A percentile compares a stretch with the other conserved stretches of the same genome.
Evolutionary conservation across 2,113 vertebrate genomes (phyloP).

Genomic region (Corvus cornix): DNA sequence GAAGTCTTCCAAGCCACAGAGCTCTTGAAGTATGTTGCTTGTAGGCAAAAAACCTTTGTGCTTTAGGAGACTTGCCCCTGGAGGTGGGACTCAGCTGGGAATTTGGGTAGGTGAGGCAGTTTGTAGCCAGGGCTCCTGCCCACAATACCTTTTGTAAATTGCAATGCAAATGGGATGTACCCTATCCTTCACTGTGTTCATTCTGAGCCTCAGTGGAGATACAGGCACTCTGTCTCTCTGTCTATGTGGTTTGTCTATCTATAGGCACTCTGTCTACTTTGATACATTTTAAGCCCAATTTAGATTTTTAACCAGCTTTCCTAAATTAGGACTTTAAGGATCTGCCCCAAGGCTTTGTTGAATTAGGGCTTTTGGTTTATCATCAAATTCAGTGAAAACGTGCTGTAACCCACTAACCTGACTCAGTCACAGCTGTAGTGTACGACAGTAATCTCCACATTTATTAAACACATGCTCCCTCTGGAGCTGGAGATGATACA

Average conservation of each 20-base stretch:
- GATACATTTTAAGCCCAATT: background rate
- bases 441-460: background rate
- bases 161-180: background rate
- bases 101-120: background rate
- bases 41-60: background rate
- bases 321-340: background rate
- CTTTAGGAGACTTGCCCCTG: background rate
- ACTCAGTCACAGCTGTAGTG: background rate
- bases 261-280: background rate
- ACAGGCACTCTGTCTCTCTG: background rate
- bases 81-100: background rate
- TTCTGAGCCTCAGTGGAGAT: background rate
- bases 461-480: conserved; percentile 56
- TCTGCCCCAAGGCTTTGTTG: background rate
- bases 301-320: background rate
- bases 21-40: background rate
- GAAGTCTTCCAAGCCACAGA: background rate
- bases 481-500: conserved; percentile 42
- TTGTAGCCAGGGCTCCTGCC: background rate
- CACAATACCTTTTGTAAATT: background rate
- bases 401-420: background rate
- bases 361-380: background rate
- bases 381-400: background rate
- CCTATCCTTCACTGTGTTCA: background rate
- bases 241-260: background rate